Conservation (phyloP, 2,797 vertebrate species). For the Lophius americanus region DNA sequence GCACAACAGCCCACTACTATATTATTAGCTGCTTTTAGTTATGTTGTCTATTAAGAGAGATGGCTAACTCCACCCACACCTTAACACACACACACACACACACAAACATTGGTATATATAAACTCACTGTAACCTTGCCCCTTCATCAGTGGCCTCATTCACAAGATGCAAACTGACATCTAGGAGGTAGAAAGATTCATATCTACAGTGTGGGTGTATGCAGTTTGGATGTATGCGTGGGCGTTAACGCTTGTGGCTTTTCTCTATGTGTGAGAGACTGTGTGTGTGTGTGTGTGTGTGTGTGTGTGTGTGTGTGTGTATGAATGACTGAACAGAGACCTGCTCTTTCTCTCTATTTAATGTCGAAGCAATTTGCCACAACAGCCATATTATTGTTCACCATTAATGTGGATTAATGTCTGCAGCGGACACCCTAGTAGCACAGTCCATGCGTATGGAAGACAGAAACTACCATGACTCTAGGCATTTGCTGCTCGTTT, state of each 20-base stretch:
- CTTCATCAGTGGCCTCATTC: conserved; percentile 29
- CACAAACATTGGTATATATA: neutral
- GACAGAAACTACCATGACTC: conserved; percentile 9
- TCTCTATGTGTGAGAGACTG: neutral
- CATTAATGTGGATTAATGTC: conserved; percentile 29
- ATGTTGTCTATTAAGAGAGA: conserved; percentile 18
- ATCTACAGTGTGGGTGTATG: conserved; percentile 36
- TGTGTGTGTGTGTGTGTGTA: conserved; percentile 14
- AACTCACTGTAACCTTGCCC: neutral
- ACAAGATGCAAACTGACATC: conserved; percentile 38
- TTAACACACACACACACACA: neutral
- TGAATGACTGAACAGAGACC: conserved; percentile 16
- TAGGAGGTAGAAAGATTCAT: conserved; percentile 49
- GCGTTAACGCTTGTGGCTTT: conserved; percentile 13
- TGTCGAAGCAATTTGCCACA: conserved; percentile 30
- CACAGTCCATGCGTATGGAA: neutral
- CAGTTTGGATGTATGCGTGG: conserved; percentile 17
- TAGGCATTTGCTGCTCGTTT: conserved; percentile 31
- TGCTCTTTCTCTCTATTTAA: conserved; percentile 32
- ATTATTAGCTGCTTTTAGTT: conserved; percentile 53
- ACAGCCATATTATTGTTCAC: conserved; percentile 1
- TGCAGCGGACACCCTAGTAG: conserved; percentile 26
- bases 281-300: conserved; percentile 17
- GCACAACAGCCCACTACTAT: conserved; percentile 24
- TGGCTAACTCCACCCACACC: conserved; percentile 2